Evolutionary conservation across 1,140 invertebrate species (phyloP).

Genomic region (Atta colombica): DNA sequence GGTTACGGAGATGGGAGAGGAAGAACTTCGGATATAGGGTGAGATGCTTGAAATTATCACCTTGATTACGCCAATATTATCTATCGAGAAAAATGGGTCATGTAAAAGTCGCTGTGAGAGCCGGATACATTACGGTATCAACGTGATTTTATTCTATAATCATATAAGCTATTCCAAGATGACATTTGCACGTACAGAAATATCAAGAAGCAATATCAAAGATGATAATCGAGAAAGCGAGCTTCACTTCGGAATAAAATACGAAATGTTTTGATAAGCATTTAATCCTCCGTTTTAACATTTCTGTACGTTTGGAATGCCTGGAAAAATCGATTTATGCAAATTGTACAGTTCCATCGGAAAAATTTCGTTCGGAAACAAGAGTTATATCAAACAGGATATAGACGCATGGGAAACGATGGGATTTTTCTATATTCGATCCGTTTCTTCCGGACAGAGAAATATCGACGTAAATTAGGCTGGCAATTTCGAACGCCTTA

Average conservation of each 20-base stretch:
- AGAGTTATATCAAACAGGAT: background rate
- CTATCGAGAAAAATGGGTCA: background rate
- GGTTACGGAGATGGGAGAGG: background rate
- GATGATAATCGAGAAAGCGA: background rate
- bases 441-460: background rate
- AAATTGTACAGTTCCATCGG: background rate
- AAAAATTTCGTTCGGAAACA: background rate
- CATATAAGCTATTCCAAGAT: background rate
- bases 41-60: conserved; percentile 11
- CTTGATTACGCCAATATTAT: background rate
- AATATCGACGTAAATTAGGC: conserved; percentile 15
- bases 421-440: background rate
- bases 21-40: conserved; percentile 25
- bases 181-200: background rate
- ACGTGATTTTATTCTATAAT: background rate
- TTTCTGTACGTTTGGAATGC: background rate
- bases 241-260: background rate
- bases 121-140: background rate
- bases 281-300: background rate
- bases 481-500: background rate
- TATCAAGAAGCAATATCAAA: background rate
- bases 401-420: background rate
- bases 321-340: background rate
- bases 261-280: background rate
- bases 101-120: background rate